Evolutionary conservation across 2,797 vertebrate species (phyloP).

Genomic region (Astyanax mexicanus): DNA sequence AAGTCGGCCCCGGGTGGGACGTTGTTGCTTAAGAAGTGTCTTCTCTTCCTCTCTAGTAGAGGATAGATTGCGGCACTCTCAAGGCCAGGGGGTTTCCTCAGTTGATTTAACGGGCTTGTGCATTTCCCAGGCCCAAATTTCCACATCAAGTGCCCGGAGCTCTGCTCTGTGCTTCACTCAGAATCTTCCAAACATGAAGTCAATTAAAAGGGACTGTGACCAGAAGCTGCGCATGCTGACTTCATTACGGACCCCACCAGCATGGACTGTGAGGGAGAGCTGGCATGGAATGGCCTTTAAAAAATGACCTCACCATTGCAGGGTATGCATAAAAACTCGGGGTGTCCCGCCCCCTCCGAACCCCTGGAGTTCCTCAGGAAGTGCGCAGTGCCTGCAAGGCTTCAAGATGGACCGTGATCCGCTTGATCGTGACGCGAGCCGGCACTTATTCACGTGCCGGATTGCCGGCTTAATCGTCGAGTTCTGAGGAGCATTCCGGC

Average conservation of each 20-base stretch:
- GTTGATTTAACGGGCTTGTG: conserved; percentile 65
- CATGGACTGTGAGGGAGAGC: conserved; percentile 44
- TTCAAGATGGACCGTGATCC: conserved; percentile 64
- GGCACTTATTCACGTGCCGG: conserved; percentile 72
- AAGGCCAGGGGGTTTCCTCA: conserved; percentile 23
- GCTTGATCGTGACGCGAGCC: conserved; percentile 65
- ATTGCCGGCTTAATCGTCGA: conserved; percentile 73
- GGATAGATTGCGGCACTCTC: conserved; percentile 30
- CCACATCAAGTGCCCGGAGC: conserved; percentile 33
- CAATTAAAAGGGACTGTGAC: conserved; percentile 69
- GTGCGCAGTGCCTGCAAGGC: conserved; percentile 58
- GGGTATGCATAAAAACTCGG: conserved; percentile 62
- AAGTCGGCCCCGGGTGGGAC: not conserved
- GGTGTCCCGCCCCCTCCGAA: conserved; percentile 28
- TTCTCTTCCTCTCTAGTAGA: conserved; percentile 12
- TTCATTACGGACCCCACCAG: conserved; percentile 65
- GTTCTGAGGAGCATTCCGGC: conserved; percentile 55
- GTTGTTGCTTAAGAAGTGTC: conserved; percentile 6
- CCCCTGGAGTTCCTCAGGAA: conserved; percentile 29
- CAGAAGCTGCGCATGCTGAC: conserved; percentile 66
- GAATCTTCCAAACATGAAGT: conserved; percentile 66
- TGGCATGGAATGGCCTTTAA: conserved; percentile 50
- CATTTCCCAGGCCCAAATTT: conserved; percentile 58
- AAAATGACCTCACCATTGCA: conserved; percentile 56
- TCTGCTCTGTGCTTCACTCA: conserved; percentile 59